Base-by-base conservation (phyloP, 2,797 vertebrate genomes). In the Bufotes viridis region DNA sequence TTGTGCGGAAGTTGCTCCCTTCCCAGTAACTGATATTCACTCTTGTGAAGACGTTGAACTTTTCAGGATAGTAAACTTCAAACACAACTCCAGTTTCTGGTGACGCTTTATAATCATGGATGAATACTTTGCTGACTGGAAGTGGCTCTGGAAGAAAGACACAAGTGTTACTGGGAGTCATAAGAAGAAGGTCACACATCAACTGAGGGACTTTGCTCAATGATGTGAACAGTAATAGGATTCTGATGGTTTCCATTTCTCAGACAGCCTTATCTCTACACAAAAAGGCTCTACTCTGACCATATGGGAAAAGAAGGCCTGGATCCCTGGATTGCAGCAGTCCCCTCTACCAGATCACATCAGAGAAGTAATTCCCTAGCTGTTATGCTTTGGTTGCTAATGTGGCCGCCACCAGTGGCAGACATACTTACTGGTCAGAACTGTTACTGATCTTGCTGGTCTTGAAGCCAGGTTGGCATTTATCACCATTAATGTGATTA, bases 11-110 rank as follows among this genome's bases (percentile, higher is more conserved):
- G 81, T 97, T 96, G 20, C 82, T 93, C 3, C 96, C 97, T 93
- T 99, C 97, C 22, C 94, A 95, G 87, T 96, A 99, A 93, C 97
- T 98, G 94, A 99, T 98, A 93, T 99, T 99, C 26, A 99, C 97
- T 90, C 98, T 93, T 85, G 96, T 98, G 92, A 98, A 99, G 90
- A 97, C 93, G 78, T 96, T 99, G 85, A 94, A 95, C 72, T 97
- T 96, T 74, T 96, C 94, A 0, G 97, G 96, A 87, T 96, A 95
- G 79, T 96, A 95, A 79, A 99, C 96, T 91, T 98, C 95, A 91
- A 99, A 99, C 69, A 99, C 91, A 13, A 99, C 97, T 74, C 96
- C 97, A 14, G 96, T 99, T 95, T 99, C 97, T 87, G 98, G 98
- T 91, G 97, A 96, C 29, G 96, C 96, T 86, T 93, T 95, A 78